Evolutionary conservation across 2,797 vertebrate species (phyloP).

Genomic region (Lutjanus campechanus): DNA sequence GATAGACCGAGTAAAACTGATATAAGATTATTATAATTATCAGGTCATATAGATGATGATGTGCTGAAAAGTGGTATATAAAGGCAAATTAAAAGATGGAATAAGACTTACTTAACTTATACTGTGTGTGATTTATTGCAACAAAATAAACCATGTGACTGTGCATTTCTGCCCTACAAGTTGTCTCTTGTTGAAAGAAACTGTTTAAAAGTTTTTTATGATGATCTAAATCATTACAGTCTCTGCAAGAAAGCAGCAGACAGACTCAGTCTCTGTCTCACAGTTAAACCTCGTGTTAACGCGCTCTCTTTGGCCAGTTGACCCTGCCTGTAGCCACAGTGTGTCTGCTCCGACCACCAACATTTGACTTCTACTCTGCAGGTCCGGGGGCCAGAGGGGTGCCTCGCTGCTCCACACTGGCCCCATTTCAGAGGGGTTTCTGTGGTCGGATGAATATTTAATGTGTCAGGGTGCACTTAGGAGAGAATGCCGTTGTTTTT

Average conservation of each 20-base stretch:
- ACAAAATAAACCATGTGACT: fast-evolving
- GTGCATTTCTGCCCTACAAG: background rate
- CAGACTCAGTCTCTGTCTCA: background rate
- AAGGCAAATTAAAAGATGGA: too few species aligned
- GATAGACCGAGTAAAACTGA: too few species aligned
- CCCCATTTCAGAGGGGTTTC: constrained; percentile 83
- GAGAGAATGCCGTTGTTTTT: constrained; percentile 86
- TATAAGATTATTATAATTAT: too few species aligned
- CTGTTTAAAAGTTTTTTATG: background rate
- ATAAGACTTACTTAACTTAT: background rate
- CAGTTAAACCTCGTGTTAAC: constrained; percentile 55
- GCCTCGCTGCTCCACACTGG: constrained; percentile 57
- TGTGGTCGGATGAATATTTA: constrained; percentile 89
- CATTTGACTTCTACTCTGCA: constrained; percentile 77
- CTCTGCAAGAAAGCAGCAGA: background rate
- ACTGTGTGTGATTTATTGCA: background rate
- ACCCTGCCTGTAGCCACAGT: constrained; percentile 57
- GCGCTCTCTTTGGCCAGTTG: constrained; percentile 55
- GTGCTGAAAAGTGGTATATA: too few species aligned
- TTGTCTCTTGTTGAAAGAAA: background rate
- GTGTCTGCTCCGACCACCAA: constrained; percentile 54
- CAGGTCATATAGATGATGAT: too few species aligned
- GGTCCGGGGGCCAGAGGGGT: constrained; percentile 71
- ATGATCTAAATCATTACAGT: background rate
- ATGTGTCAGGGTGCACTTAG: constrained; percentile 89